These are phyloP conservation scores for Pseudomugil tenellus DNA, from an alignment of 2,797 vertebrate species.

Conservation along the genomic window DNA sequence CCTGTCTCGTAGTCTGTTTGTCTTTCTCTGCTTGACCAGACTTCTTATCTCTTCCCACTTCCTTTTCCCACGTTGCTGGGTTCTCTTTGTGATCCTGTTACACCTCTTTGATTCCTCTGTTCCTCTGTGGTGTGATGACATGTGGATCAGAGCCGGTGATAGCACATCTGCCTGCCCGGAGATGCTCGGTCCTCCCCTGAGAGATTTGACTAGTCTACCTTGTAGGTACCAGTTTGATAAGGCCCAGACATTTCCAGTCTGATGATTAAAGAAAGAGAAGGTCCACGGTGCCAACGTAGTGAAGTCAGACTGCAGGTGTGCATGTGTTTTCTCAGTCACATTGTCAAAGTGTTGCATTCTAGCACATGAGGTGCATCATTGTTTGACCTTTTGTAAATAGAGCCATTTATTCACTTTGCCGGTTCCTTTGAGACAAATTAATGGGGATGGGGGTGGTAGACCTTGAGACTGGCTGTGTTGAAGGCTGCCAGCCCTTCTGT, in stretches of 20 bases:
- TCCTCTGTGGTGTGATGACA: slow-evolving; percentile 58
- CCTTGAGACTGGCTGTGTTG: slow-evolving; percentile 48
- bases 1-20: slow-evolving; percentile 48
- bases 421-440: slow-evolving; percentile 52
- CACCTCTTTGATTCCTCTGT: slow-evolving; percentile 50
- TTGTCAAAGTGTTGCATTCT: slow-evolving; percentile 37
- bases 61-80: slow-evolving; percentile 63
- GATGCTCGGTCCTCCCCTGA: slow-evolving; percentile 36
- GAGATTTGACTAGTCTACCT: slow-evolving; percentile 31
- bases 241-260: slow-evolving; percentile 58
- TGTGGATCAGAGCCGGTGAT: slow-evolving; percentile 68
- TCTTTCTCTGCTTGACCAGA: slow-evolving; percentile 42
- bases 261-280: slow-evolving; percentile 37
- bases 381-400: slow-evolving; percentile 56
- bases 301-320: slow-evolving; percentile 75
- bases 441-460: slow-evolving; percentile 24
- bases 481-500: slow-evolving; percentile 76
- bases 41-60: slow-evolving; percentile 63
- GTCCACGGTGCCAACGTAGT: slow-evolving; percentile 57
- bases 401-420: slow-evolving; percentile 62
- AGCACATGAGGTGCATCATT: slow-evolving; percentile 33
- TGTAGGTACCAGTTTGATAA: slow-evolving; percentile 35
- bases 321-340: slow-evolving; percentile 28
- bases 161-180: slow-evolving; percentile 63
- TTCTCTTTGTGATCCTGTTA: slow-evolving; percentile 59